phyloP scores from a whole-genome alignment of 2,113 vertebrate species.

The Erythrolamprus reginae region DNA sequence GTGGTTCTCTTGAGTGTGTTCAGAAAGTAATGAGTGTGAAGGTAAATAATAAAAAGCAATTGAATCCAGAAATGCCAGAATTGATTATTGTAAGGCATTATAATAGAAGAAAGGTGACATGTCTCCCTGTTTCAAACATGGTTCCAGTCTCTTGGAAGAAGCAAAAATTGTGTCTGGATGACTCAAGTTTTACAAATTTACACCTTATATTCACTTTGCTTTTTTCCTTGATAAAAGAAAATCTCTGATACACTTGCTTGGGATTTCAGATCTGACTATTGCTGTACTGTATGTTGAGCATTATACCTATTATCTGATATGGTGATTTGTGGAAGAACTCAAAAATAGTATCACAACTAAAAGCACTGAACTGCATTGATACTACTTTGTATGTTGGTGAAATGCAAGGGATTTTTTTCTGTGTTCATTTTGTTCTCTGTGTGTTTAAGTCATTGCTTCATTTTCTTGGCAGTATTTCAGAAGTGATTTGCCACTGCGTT shows the following conservation, averaged over 20 bases:
- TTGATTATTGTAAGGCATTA: background rate
- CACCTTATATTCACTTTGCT: background rate
- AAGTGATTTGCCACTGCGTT: background rate
- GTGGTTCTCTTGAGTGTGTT: background rate
- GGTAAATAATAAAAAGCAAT: background rate
- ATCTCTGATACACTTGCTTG: background rate
- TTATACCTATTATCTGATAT: background rate
- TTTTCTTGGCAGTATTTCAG: background rate
- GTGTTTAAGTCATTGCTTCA: background rate
- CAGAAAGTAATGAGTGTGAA: background rate
- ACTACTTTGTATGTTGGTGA: background rate
- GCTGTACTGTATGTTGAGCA: background rate
- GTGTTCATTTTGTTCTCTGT: background rate
- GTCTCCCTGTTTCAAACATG: background rate
- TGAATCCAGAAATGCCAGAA: background rate
- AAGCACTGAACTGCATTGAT: background rate
- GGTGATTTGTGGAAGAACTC: background rate
- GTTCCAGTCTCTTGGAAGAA: background rate
- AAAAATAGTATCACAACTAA: background rate
- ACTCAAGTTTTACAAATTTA: background rate
- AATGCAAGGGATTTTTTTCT: background rate
- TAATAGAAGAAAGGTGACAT: background rate
- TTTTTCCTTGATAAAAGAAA: background rate
- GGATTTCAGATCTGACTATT: background rate
- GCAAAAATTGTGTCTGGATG: background rate